Percentiles rank a stretch among this genome's conserved stretches.
phyloP scores from a whole-genome alignment of 2,113 vertebrate genomes.

The Melospiza melodia region DNA sequence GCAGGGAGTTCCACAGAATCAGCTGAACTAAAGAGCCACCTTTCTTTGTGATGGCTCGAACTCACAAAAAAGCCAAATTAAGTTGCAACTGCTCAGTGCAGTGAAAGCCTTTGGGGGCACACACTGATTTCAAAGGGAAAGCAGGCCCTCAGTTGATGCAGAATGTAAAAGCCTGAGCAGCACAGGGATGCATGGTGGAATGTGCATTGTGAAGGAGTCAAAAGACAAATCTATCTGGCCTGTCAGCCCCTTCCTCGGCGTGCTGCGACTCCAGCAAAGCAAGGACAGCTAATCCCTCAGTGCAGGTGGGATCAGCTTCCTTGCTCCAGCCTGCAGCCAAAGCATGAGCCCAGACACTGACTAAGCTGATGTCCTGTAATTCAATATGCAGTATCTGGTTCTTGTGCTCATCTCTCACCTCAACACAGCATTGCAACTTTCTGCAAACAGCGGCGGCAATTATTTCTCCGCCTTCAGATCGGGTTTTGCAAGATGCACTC shows the following conservation, averaged over 20 bases:
- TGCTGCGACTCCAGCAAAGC: not conserved
- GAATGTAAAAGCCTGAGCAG: not conserved
- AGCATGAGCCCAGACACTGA: constrained; percentile 19
- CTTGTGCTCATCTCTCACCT: not conserved
- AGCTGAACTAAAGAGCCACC: not conserved
- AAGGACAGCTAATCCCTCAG: constrained; percentile 45
- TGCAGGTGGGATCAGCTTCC: constrained; percentile 58
- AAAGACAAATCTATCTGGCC: not conserved
- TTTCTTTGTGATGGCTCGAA: not conserved
- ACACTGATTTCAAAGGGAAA: not conserved
- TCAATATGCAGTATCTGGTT: constrained; percentile 44
- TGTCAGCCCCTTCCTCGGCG: constrained; percentile 12
- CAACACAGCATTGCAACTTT: not conserved
- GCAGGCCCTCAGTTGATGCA: not conserved
- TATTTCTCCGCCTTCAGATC: not conserved
- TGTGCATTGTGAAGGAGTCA: constrained; percentile 8
- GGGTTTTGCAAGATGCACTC: not conserved
- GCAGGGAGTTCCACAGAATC: not conserved
- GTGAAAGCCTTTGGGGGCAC: not conserved
- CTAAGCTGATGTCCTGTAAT: constrained; percentile 15
- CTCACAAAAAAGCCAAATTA: not conserved
- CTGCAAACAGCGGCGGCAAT: accelerated
- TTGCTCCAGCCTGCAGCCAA: not conserved
- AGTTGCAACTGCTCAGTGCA: not conserved
- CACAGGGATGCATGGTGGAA: not conserved